Base-by-base conservation (phyloP, 2,113 vertebrate species). In the Pristiophorus japonicus region DNA sequence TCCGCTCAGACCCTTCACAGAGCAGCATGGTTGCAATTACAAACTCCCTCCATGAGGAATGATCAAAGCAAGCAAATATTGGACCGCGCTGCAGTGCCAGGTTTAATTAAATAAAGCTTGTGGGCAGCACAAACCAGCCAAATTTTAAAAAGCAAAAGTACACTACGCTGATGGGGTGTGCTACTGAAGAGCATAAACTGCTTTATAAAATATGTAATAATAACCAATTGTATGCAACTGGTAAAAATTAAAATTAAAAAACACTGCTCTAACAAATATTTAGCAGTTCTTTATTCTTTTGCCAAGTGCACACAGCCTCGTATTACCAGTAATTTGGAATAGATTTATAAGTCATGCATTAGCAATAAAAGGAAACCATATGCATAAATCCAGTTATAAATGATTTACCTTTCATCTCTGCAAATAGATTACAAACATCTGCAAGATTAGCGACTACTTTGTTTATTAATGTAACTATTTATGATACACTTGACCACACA, bases 341-440 rank as follows among this genome's bases (percentile, higher is more conserved):
- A 94, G 93, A 94, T 73, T 94, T 94, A 73, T 51, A 94, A 70
- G 93, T 94, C 65, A 94, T 51, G 66, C 93, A 34, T 94, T 94
- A 70, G 93, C 63, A 67, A 94, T 73, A 94, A 94, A 94, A 73
- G 93, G 66, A 94, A 70, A 67, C 93, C 93, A 70, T 94, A 42
- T 94, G 93, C 66, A 94, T 47, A 94, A 92, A 67, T 94, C 93
- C 42, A 51, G 93, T 94, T 70, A 14, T 70, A 70, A 94, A 94
- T 93, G 91, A 93, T 94, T 97, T 96, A 96, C 96, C 95, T 97
- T 96, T 97, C 96, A 96, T 96, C 51, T 97, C 96, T 96, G 96
- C 95, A 96, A 97, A 96, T 96, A 96, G 97, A 97, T 96, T 96
- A 96, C 96, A 95, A 97, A 97, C 97, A 97, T 97, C 97, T 97